These are phyloP conservation scores for Rhea americana DNA, from an alignment of 2,113 vertebrate genomes.

Conservation along the genomic window DNA sequence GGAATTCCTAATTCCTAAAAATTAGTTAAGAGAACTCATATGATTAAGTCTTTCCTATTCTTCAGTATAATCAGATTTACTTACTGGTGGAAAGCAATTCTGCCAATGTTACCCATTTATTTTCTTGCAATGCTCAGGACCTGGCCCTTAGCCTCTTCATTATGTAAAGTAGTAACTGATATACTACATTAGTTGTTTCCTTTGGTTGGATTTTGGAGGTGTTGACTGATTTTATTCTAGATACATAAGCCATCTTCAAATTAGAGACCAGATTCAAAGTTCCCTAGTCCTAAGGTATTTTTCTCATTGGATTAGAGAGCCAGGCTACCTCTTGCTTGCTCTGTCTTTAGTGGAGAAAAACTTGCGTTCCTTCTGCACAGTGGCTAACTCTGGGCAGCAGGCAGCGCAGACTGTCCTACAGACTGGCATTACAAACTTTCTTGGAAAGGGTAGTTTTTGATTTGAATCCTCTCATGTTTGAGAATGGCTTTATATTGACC, in stretches of 20 bases:
- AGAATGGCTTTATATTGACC: not conserved
- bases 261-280: not conserved
- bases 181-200: not conserved
- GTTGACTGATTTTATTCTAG: not conserved
- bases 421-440: not conserved
- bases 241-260: not conserved
- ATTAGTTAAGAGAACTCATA: not conserved
- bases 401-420: accelerated
- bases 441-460: not conserved
- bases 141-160: not conserved
- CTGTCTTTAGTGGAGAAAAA: not conserved
- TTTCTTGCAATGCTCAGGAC: not conserved
- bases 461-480: not conserved
- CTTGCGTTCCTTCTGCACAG: not conserved
- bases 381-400: not conserved
- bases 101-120: not conserved
- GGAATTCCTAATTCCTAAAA: not conserved
- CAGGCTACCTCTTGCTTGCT: not conserved
- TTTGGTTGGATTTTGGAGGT: not conserved
- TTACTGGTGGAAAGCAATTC: not conserved
- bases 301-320: not conserved
- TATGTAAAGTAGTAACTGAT: not conserved
- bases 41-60: not conserved
- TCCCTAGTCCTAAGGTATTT: not conserved
- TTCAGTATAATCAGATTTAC: not conserved